Base-by-base conservation (phyloP, 2,113 vertebrate species). In the Oryzias celebensis region DNA sequence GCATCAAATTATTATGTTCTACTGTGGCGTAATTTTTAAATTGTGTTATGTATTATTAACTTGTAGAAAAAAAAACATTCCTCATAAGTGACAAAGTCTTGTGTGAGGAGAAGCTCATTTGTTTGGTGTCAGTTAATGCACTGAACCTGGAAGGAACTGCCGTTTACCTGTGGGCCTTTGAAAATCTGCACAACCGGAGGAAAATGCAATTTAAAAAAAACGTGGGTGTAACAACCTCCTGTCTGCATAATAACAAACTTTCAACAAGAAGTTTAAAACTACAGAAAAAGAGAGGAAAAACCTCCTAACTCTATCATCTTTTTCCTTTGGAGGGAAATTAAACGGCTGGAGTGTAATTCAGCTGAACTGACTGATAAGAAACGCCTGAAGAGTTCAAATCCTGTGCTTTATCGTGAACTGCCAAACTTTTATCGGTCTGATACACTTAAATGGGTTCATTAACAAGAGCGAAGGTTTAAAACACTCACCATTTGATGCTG, bases 401-500 rank as follows among this genome's bases (percentile, higher is more conserved):
- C 44, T 22, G 59, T 44, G 58, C 73, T 49, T 36, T 58, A 64
- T 56, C 5, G 2, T 41, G 46, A 57, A 28, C 41, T 28, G 12
- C 3, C 15, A 42, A 62, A 46, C 44, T 57, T 68, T 60, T 13
- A 63, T 73, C 45, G 49, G 47, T 57, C 46, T 20, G 16, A 75
- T 18, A 14, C 17, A 46, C 46, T 65, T 26, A 12, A 54, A 15
- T 14, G 47, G 59, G 58, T 18, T 50, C 8, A 23, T 20, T 50
- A 64, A 68, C 52, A 55, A 46, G 23, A 60, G 65, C 42, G 24
- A 12, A 63, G 75, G 51, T 62, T 36, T 24, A 10, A 78, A 69
- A 57, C 71, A 93, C 96, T 98, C 79, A 99, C 97, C 97, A 70
- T 99, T 99, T 65, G 97, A 99, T 65, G 97, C 96, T 49, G 97